Evolutionary conservation across 1,140 invertebrate species (phyloP).

Genomic region (Venturia canescens): DNA sequence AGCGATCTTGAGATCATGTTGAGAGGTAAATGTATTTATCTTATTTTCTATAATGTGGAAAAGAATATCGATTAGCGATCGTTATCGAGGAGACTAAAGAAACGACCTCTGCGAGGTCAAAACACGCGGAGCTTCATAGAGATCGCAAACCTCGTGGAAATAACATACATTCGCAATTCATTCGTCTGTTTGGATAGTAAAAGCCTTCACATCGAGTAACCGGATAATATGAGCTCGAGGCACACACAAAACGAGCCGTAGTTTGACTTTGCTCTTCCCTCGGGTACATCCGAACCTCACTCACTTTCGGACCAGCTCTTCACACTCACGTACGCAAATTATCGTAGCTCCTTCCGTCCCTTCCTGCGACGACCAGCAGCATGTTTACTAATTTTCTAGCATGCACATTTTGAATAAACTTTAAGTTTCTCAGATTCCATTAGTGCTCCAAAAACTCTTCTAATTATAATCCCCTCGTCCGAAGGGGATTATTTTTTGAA

Average conservation of each 20-base stretch:
- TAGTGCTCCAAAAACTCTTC: too few species aligned
- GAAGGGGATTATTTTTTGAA: too few species aligned
- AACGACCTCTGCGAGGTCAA: not conserved
- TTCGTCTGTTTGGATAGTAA: slow-evolving; percentile 68
- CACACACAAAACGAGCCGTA: slow-evolving; percentile 43
- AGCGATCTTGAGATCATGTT: not conserved
- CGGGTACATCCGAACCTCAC: too few species aligned
- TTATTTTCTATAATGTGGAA: not conserved
- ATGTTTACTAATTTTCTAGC: too few species aligned
- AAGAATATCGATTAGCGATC: not conserved
- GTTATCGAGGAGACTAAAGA: not conserved
- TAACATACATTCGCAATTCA: slow-evolving; percentile 52
- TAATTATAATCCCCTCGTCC: too few species aligned
- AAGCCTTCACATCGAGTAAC: slow-evolving; percentile 61
- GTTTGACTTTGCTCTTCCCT: slow-evolving; percentile 58
- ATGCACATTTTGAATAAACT: too few species aligned
- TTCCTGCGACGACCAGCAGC: too few species aligned
- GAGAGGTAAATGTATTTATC: not conserved
- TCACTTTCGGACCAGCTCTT: too few species aligned
- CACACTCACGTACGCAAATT: too few species aligned
- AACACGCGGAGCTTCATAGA: not conserved
- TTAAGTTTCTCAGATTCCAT: too few species aligned
- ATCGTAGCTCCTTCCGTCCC: too few species aligned
- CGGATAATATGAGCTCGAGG: slow-evolving; percentile 67
- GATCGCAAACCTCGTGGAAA: slow-evolving; percentile 2